phyloP scores from a whole-genome alignment of 2,797 vertebrate species.

The Sebastolobus altivelis region DNA sequence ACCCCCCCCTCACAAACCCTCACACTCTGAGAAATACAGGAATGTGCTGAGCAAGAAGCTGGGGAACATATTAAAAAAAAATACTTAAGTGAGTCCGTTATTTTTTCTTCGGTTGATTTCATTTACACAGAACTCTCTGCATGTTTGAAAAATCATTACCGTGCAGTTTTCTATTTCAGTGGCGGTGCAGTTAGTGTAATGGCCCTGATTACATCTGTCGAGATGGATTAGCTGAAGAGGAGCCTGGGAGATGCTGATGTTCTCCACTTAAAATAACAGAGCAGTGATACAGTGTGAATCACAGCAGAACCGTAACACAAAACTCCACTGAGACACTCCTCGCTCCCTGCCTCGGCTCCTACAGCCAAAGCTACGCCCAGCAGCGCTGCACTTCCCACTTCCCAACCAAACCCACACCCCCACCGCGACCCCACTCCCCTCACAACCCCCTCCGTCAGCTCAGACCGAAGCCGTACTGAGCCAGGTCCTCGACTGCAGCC shows the following conservation, averaged over 20 bases:
- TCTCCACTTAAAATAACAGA: slow-evolving; percentile 66
- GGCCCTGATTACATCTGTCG: slow-evolving; percentile 66
- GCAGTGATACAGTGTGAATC: slow-evolving; percentile 66
- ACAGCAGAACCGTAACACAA: slow-evolving; percentile 64
- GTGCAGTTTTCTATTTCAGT: slow-evolving; percentile 61
- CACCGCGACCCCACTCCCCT: slow-evolving; percentile 32
- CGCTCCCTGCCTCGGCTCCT: slow-evolving; percentile 32
- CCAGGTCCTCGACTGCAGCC: slow-evolving; percentile 53
- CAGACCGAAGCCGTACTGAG: slow-evolving; percentile 38
- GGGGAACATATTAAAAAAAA: slow-evolving; percentile 18
- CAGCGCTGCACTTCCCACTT: slow-evolving; percentile 48
- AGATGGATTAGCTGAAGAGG: slow-evolving; percentile 61
- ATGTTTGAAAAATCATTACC: slow-evolving; percentile 60
- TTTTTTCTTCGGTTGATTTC: slow-evolving; percentile 50
- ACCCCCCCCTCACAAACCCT: not conserved
- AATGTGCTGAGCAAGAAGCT: slow-evolving; percentile 44
- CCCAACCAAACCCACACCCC: slow-evolving; percentile 35
- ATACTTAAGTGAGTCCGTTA: slow-evolving; percentile 22
- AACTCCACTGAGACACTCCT: slow-evolving; percentile 58
- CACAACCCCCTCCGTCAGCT: slow-evolving; percentile 40
- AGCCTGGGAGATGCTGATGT: slow-evolving; percentile 55
- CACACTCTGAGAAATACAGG: slow-evolving; percentile 31
- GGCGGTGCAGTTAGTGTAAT: slow-evolving; percentile 56
- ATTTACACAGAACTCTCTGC: slow-evolving; percentile 43
- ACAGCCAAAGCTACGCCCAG: slow-evolving; percentile 56